Percentiles rank a stretch among this genome's conserved stretches.
phyloP scores from a whole-genome alignment of 2,113 vertebrate genomes.

The Martes martes region DNA sequence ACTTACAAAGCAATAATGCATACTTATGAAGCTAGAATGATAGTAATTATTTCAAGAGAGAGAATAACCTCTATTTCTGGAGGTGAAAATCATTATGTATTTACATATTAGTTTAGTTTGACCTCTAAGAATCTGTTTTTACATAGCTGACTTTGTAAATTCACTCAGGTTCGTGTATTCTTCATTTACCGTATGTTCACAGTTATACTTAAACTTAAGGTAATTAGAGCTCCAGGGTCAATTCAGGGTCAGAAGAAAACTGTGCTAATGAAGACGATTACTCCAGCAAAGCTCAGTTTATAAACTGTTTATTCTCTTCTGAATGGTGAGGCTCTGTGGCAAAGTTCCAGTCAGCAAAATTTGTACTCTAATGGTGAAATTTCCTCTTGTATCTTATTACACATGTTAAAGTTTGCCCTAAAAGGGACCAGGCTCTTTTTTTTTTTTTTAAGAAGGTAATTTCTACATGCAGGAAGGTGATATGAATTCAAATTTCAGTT shows the following conservation, averaged over 20 bases:
- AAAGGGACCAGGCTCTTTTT: not conserved
- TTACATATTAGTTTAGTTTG: slow-evolving; percentile 62
- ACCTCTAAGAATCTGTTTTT: slow-evolving; percentile 58
- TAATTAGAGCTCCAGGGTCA: slow-evolving; percentile 65
- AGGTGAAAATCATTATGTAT: slow-evolving; percentile 67
- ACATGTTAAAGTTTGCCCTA: not conserved
- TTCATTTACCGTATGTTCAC: slow-evolving; percentile 54
- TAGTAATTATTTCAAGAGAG: slow-evolving; percentile 62
- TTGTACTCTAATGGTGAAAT: not conserved
- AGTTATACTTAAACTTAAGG: slow-evolving; percentile 54
- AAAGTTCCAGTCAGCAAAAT: slow-evolving; percentile 1
- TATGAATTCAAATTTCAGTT: not conserved
- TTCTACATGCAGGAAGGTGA: not conserved
- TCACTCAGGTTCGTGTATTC: slow-evolving; percentile 37
- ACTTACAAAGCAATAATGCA: slow-evolving; percentile 37
- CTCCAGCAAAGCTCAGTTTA: not conserved
- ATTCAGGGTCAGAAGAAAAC: slow-evolving; percentile 50
- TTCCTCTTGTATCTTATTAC: not conserved
- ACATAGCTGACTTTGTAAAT: slow-evolving; percentile 54
- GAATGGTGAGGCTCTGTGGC: not conserved
- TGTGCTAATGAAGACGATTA: slow-evolving; percentile 17
- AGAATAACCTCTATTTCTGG: slow-evolving; percentile 63
- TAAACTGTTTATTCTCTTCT: slow-evolving; percentile 19
- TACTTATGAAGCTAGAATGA: slow-evolving; percentile 55
- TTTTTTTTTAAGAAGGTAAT: not conserved